A percentile compares a stretch with the other conserved stretches of the same genome.
These are phyloP conservation scores for Octomys mimax DNA, from an alignment of 2,797 vertebrate genomes.

Conservation along the genomic window DNA sequence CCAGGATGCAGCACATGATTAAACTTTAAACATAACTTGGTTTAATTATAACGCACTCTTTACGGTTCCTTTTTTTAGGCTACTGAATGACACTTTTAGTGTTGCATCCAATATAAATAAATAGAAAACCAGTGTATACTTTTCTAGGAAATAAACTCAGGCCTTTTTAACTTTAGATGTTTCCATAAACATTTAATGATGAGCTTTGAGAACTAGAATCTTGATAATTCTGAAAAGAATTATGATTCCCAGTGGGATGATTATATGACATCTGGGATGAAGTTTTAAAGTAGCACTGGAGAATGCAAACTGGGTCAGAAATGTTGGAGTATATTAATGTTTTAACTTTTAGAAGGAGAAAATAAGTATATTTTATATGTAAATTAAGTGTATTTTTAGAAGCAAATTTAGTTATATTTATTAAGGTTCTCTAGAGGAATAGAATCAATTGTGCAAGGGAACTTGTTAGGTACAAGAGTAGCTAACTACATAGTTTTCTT, in stretches of 20 bases:
- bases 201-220: neutral
- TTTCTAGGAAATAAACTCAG: constrained; percentile 24
- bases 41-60: neutral
- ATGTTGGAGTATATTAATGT: neutral
- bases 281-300: neutral
- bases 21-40: neutral
- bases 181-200: neutral
- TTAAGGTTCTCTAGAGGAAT: neutral
- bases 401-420: too few relatives aligned
- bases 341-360: constrained; percentile 20
- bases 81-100: neutral
- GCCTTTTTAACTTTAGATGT: constrained; percentile 13
- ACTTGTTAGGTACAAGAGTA: neutral
- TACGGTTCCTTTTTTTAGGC: neutral
- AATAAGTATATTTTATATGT: neutral
- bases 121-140: neutral
- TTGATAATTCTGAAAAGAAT: neutral
- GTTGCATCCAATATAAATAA: neutral
- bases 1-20: neutral
- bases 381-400: neutral
- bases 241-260: neutral
- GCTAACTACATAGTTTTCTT: neutral
- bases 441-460: neutral
- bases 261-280: neutral
- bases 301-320: neutral